phyloP scores from a whole-genome alignment of 2,113 vertebrate species.

The Coturnix japonica region DNA sequence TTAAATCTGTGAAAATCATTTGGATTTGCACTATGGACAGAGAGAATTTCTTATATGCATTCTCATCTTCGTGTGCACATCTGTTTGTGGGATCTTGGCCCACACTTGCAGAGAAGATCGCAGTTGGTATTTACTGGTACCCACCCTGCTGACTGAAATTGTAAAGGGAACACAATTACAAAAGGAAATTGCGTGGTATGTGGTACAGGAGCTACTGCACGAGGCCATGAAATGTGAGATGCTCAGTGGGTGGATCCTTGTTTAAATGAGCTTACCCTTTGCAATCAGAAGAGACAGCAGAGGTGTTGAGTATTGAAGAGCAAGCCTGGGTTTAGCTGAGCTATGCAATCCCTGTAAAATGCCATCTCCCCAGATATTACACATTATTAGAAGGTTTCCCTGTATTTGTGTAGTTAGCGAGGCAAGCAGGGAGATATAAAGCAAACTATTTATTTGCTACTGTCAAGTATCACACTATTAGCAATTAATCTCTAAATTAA shows the following conservation, averaged over 20 bases:
- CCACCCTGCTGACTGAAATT: neutral
- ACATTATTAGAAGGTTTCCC: slow-evolving; percentile 15
- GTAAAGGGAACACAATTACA: neutral
- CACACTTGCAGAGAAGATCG: neutral
- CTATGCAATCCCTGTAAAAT: neutral
- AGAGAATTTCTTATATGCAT: neutral
- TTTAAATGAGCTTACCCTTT: neutral
- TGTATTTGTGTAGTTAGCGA: slow-evolving; percentile 30
- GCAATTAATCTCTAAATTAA: slow-evolving; percentile 43
- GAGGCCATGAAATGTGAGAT: neutral
- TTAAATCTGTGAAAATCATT: neutral
- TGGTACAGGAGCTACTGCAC: neutral
- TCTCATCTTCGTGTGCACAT: neutral
- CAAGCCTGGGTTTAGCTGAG: neutral
- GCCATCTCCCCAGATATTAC: neutral
- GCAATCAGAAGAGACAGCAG: neutral
- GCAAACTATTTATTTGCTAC: slow-evolving; percentile 34
- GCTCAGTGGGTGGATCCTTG: neutral
- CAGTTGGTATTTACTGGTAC: neutral
- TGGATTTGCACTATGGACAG: neutral
- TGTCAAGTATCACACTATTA: neutral
- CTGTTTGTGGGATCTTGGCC: neutral
- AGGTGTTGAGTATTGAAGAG: neutral
- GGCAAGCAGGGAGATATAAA: slow-evolving; percentile 18
- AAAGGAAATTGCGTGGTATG: rapidly evolving